Percentiles rank a stretch among this genome's conserved stretches.
Conservation (phyloP, 2,888 invertebrate species). For the Osedax frankpressi region DNA sequence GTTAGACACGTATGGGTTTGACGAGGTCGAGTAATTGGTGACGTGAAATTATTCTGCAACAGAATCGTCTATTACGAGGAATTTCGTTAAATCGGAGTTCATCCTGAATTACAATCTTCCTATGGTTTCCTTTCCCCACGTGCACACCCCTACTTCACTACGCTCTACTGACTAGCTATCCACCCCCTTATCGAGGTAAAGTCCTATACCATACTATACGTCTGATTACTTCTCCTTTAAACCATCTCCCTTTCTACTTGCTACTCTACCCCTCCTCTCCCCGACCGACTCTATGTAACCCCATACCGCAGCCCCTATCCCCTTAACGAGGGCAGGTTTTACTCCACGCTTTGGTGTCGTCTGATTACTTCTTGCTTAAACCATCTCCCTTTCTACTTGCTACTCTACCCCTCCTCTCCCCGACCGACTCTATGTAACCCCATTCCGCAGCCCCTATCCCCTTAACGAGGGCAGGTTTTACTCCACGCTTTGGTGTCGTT, state of each 20-base stretch:
- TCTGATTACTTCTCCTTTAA: conserved; percentile 65
- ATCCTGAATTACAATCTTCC: no score
- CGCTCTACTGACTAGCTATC: no score
- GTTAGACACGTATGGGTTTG: conserved; percentile 37
- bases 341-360: conserved; percentile 83
- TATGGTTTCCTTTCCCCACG: no score
- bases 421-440: no score
- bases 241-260: no score
- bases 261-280: neutral
- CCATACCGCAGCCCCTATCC: conserved; percentile 86
- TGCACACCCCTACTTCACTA: no score
- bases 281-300: no score
- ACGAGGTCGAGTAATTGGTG: no score
- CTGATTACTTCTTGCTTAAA: conserved; percentile 67
- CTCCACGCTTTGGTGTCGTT: conserved; percentile 81
- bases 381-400: no score
- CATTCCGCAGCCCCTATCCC: conserved; percentile 81
- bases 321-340: conserved; percentile 66
- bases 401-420: neutral
- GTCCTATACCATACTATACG: conserved; percentile 81
- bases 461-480: conserved; percentile 70
- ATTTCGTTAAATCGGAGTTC: no score
- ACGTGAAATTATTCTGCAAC: no score
- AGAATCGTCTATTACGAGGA: no score
- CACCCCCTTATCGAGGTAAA: conserved; percentile 73